Percentiles rank a stretch among this genome's conserved stretches.
phyloP scores from a whole-genome alignment of 2,888 invertebrate genomes.

The Oxycera nigricornis region DNA sequence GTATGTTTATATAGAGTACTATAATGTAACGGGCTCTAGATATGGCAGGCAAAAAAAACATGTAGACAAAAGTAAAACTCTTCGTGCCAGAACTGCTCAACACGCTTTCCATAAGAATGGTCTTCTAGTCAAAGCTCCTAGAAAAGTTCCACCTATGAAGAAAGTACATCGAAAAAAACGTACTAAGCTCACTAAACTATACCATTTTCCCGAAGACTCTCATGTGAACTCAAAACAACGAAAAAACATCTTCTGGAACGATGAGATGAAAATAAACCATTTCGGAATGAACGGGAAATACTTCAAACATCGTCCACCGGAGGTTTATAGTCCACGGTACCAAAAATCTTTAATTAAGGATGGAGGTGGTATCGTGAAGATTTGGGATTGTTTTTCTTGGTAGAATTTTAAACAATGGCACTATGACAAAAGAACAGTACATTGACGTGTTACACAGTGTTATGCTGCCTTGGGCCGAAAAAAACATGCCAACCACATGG shows the following conservation, averaged over 20 bases:
- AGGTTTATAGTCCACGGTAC: neutral
- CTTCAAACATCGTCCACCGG: neutral
- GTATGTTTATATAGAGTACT: no score
- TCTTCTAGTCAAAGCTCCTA: neutral
- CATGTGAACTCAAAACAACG: slow-evolving; percentile 7
- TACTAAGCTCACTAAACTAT: neutral
- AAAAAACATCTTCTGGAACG: neutral
- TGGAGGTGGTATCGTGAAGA: neutral
- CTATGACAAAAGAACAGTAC: neutral
- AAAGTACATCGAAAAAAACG: neutral
- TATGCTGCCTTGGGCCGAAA: no score
- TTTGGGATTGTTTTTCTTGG: neutral
- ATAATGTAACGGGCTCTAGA: no score
- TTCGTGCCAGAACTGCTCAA: neutral
- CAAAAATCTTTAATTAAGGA: neutral
- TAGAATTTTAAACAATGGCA: neutral
- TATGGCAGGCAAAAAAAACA: no score
- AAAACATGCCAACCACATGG: no score
- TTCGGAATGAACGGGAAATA: neutral
- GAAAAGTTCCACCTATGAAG: slow-evolving; percentile 7
- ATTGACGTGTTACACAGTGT: neutral
- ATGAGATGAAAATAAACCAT: slow-evolving; percentile 13
- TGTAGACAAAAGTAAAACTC: neutral
- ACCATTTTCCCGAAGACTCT: neutral
- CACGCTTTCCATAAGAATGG: neutral